These are phyloP conservation scores for Poecilia gillii DNA, from an alignment of 2,797 vertebrate species.

Conservation along the genomic window DNA sequence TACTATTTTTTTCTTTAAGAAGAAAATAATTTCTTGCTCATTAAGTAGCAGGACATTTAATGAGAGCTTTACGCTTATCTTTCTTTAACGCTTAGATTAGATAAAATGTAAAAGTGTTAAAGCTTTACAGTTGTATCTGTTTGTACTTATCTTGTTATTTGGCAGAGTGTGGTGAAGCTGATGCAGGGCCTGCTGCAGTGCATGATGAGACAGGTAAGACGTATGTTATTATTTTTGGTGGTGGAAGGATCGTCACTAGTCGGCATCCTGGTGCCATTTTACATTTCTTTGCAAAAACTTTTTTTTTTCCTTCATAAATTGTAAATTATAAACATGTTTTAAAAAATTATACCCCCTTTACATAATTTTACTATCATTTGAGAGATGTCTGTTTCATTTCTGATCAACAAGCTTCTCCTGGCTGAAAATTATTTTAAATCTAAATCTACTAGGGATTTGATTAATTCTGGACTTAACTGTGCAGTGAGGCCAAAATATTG, in stretches of 20 bases:
- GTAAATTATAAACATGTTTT: background rate
- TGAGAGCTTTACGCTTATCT: background rate
- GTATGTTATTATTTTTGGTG: background rate
- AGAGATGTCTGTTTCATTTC: background rate
- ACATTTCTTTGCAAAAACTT: constrained; percentile 2
- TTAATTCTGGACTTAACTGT: background rate
- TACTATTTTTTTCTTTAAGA: background rate
- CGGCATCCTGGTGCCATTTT: background rate
- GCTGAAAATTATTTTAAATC: background rate
- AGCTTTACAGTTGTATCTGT: background rate
- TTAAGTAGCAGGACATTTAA: background rate
- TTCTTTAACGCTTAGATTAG: too few relatives aligned
- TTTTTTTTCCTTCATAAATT: background rate
- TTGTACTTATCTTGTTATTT: constrained; percentile 25
- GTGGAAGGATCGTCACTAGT: background rate
- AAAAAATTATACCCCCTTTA: background rate
- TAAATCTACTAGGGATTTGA: background rate
- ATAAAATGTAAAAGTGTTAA: background rate
- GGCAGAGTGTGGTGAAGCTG: constrained; percentile 96
- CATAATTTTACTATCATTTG: background rate
- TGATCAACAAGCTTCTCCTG: background rate
- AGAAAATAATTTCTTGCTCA: too few relatives aligned
- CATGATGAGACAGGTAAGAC: constrained; percentile 97
- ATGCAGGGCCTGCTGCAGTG: constrained; percentile 97
- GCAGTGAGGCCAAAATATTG: background rate